Evolutionary conservation across 1,140 invertebrate species (phyloP), one percentile per base, ranked within the genome.

Genomic region (Drosophila melanica): DNA sequence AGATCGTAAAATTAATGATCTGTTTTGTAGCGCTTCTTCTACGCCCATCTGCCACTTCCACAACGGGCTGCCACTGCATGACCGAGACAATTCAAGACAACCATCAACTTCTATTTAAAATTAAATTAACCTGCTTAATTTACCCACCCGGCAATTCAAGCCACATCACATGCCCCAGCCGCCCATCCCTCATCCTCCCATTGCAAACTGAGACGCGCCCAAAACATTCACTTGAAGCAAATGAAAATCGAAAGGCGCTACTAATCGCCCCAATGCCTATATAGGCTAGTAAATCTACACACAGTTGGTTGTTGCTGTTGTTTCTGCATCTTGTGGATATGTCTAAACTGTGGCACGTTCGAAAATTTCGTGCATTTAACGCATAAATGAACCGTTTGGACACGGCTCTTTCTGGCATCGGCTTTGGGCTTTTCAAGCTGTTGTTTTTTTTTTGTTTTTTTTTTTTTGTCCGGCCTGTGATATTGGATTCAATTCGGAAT

Each of bases 71-170:
- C 68, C 77, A 84, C 81, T 47, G 77, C 65, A 60, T 70, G 53
- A 57, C 62, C 42, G 48, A 60, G 51, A 53, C 54, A 57, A 54
- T 37, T 23, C 50, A 45, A 63, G 35, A 64, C 39, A 64, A 77
- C 71, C 81, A 81, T 86, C 82, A 77, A 87, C 82, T 87, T 82
- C 79, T 87, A 86, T 86, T 86, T 87, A 87, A 87, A 86, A 87
- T 86, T 87, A 82, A 86, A 86, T 86, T 86, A 86, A 86, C 82
- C 82, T 86, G 82, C 82, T 86, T 87, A 87, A 87, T 86, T 86
- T 86, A 60, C 82, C 75, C 48, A 73, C 59, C 66, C n/a, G n/a
- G n/a, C n/a, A n/a, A n/a, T n/a, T n/a, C n/a, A n/a, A n/a, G n/a
- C 3, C 12, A 16, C 53, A 10, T 9, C 33, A 0, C 7, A 35